Percentiles rank a stretch among this genome's conserved stretches.
phyloP scores from a whole-genome alignment of 2,113 vertebrate genomes.

The Myrmecobius fasciatus region DNA sequence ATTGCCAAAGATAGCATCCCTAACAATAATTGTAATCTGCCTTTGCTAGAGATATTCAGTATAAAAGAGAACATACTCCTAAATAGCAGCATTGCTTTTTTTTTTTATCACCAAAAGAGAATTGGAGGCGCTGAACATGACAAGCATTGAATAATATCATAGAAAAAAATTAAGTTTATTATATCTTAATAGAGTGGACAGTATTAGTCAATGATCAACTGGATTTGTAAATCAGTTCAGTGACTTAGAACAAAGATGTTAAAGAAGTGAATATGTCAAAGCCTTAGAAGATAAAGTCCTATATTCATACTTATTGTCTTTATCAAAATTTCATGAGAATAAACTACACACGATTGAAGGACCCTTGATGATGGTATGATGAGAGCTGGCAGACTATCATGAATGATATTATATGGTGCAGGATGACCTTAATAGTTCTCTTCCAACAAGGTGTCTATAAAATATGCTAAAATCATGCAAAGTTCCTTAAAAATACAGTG shows the following conservation, averaged over 20 bases:
- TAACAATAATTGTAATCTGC: not conserved
- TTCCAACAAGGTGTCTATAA: not conserved
- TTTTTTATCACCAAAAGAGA: not conserved
- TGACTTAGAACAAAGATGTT: not conserved
- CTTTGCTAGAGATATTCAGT: not conserved
- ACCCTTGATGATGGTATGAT: not conserved
- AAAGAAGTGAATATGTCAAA: not conserved
- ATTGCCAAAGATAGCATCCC: not conserved
- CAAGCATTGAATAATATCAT: not conserved
- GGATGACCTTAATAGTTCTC: not conserved
- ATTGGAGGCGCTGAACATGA: not conserved
- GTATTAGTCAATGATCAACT: not conserved
- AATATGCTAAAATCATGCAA: not conserved
- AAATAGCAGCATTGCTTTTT: not conserved
- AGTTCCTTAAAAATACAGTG: not conserved
- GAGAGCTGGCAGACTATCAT: not conserved
- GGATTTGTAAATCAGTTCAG: not conserved
- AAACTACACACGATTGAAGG: not conserved
- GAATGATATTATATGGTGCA: not conserved
- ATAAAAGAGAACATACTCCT: not conserved
- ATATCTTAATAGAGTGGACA: not conserved
- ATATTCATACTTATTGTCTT: not conserved
- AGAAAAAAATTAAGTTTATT: not conserved
- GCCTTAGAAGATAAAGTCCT: not conserved
- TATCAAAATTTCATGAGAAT: not conserved